Evolutionary conservation across 2,888 invertebrate species (phyloP), one percentile per base, ranked within the genome.

Genomic region (Torymus aiolomorphi): DNA sequence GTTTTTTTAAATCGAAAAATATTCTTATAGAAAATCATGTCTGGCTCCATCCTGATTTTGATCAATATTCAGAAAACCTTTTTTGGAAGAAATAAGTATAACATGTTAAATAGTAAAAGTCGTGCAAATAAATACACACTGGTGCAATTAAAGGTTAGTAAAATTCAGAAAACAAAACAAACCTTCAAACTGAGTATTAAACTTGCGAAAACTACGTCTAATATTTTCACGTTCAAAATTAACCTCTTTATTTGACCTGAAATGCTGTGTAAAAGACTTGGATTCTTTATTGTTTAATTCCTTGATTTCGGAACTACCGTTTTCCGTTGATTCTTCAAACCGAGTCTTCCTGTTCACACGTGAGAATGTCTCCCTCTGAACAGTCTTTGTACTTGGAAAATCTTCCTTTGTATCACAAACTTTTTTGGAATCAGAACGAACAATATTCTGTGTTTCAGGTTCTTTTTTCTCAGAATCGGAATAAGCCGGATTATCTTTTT

Each of bases 151-250:
- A 42, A 42, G 8, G 42, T 42, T 42, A 42, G 8, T 42, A 8
- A 42, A 42, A 42, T 42, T 42, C 8, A 42, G 74, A 78, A 83
- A 70, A 63, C 77, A 70, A 18, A 80, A 85, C 86, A 84, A 83
- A 86, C 86, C 86, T 86, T 83, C 81, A 75, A 78, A 76, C 56
- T 78, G 57, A 61, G 56, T 59, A 62, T 80, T 77, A 62, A 77
- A 73, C 66, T 76, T 77, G 73, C 65, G 73, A 79, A 76, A 76
- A 66, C 73, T 79, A 56, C 79, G 76, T 74, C 81, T 81, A 1
- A 66, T 59, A 4, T 42, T 12, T 20, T 81, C 76, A 18, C 79
- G 79, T n/a, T 79, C 74, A 74, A 79, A 62, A 62, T 42, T 59
- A 67, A 59, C 51, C 18, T 71, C 69, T 63, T 72, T 78, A 24